Evolutionary conservation across 2,113 vertebrate species (phyloP).

Genomic region (Danio rerio): GRCz12tu NC_133181.1:43116001-43116500

Average conservation of each 20-base stretch:
- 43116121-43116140: no score
- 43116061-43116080: no score
- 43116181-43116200: neutral
- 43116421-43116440: constrained; percentile 74
- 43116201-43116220: constrained; percentile 1
- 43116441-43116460: constrained; percentile 58
- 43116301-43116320: constrained; percentile 88
- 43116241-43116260: constrained; percentile 65
- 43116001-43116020: no score
- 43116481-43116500: constrained; percentile 5
- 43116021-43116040: no score
- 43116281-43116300: constrained; percentile 66
- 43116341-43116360: constrained; percentile 95
- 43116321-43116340: constrained; percentile 80
- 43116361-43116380: constrained; percentile 98
- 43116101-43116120: no score
- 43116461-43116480: constrained; percentile 52
- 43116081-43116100: no score
- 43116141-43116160: neutral
- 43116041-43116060: no score
- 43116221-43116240: constrained; percentile 50
- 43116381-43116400: constrained; percentile 95
- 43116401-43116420: constrained; percentile 96
- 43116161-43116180: neutral
- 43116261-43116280: constrained; percentile 63